Base-by-base conservation (phyloP, 1,140 invertebrate genomes). In the Tetragnatha versicolor region DNA sequence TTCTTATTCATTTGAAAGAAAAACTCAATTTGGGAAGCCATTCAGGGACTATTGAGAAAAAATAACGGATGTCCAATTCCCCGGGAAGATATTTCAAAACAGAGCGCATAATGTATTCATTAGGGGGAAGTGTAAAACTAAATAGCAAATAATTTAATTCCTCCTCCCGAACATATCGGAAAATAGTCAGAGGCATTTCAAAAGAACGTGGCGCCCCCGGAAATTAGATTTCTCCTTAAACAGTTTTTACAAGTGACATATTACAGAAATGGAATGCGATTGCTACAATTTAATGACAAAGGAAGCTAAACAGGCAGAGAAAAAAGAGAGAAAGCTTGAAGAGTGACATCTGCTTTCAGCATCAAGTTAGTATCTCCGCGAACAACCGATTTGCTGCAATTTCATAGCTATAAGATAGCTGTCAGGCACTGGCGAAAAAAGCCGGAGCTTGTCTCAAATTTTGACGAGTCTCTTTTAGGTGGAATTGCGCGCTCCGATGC, bases 341-440 rank as follows among this genome's bases (percentile, higher is more conserved):
- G 51, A 58, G 68, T 72, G 68, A 72, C 68, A 72, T 72, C 68
- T 72, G 68, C 68, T 72, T 72, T 58, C 68, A 58, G 51, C 68
- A 72, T 58, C 35, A 58, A 72, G 51, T 72, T 55, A 72, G 51
- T 72, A 72, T 75, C 70, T 61, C 29, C 33, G 22, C 39, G 70
- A 61, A 75, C 55, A 75, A 75, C 55, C 70, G 70, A 75, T 75
- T 75, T 75, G 70, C 70, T 61, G 39, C 70, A 75, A 75, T 75
- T 75, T 75, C 55, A 75, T 42, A 75, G 70, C 70, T 75, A 49
- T 61, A 42, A 61, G 55, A 75, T 49, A 29, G 9, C 70, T 75
- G 55, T 60, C 39, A 73, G 29, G 31, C n/a, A 45, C 42, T 35
- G n/a, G 3, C 20, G 58, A 70, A 72, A 72, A 60, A 60, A 22